phyloP scores from a whole-genome alignment of 2,888 invertebrate species.

The Axea sp. region DNA sequence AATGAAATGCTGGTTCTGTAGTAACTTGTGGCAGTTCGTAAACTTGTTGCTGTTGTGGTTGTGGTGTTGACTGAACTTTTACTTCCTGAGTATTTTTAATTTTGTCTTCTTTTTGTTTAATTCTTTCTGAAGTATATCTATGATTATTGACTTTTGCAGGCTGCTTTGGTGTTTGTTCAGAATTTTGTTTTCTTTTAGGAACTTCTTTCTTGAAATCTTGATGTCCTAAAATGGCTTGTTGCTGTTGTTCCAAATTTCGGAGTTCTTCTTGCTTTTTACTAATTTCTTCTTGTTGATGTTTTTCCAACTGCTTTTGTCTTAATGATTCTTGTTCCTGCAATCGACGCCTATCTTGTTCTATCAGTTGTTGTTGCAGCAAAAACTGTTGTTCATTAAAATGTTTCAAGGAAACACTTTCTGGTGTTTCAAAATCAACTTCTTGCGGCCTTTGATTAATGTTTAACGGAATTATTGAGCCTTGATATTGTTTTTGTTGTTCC shows the following conservation, averaged over 20 bases:
- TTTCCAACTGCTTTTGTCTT: conserved; percentile 70
- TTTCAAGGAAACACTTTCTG: conserved; percentile 75
- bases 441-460: conserved; percentile 67
- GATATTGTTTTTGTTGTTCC: conserved; percentile 66
- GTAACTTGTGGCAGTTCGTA: conserved; percentile 53
- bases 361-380: conserved; percentile 73
- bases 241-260: conserved; percentile 64
- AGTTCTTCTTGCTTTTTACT: conserved; percentile 70
- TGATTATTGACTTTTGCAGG: conserved; percentile 32
- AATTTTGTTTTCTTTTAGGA: conserved; percentile 43
- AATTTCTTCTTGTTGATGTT: conserved; percentile 70
- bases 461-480: conserved; percentile 67
- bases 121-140: conserved; percentile 39
- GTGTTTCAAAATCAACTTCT: conserved; percentile 73
- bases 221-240: conserved; percentile 55
- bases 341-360: conserved; percentile 74
- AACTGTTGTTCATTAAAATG: conserved; percentile 77
- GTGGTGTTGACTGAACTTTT: conserved; percentile 14
- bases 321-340: conserved; percentile 73
- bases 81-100: conserved; percentile 15
- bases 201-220: conserved; percentile 51
- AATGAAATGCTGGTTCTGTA: conserved; percentile 58
- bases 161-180: conserved; percentile 16
- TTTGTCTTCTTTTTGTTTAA: conserved; percentile 32
- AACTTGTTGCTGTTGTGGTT: conserved; percentile 27